Evolutionary conservation across 2,797 vertebrate genomes (phyloP).

Genomic region (Anisognathus igniventris): DNA sequence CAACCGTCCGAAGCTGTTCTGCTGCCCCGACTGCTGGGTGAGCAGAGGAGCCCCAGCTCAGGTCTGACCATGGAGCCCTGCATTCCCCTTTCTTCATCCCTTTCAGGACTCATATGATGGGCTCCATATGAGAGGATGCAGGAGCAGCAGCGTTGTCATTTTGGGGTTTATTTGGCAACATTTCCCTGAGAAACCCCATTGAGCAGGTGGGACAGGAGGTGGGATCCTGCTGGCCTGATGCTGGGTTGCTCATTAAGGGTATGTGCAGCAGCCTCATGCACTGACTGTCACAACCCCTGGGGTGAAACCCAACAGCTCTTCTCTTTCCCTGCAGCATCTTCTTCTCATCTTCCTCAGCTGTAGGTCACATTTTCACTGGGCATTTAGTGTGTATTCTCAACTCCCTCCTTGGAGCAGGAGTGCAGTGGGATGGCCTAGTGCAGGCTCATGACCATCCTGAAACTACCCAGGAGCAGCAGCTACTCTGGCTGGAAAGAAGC

Average conservation of each 20-base stretch:
- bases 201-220: background rate
- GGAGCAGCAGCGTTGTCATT: background rate
- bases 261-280: accelerated
- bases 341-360: background rate
- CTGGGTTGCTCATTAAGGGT: background rate
- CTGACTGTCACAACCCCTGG: accelerated
- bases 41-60: accelerated
- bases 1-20: background rate
- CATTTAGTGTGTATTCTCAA: background rate
- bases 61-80: accelerated
- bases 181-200: accelerated
- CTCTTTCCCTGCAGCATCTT: background rate
- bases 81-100: accelerated
- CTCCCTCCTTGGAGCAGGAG: background rate
- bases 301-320: background rate
- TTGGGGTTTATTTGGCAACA: background rate
- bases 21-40: accelerated
- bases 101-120: background rate
- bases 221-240: accelerated
- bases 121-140: accelerated
- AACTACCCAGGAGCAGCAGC: background rate
- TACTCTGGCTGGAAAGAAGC: background rate
- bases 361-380: background rate
- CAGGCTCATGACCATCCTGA: accelerated
- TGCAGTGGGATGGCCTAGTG: accelerated